These are phyloP conservation scores for Belonocnema kinseyi DNA, from an alignment of 1,140 invertebrate species.

Conservation along the genomic window DNA sequence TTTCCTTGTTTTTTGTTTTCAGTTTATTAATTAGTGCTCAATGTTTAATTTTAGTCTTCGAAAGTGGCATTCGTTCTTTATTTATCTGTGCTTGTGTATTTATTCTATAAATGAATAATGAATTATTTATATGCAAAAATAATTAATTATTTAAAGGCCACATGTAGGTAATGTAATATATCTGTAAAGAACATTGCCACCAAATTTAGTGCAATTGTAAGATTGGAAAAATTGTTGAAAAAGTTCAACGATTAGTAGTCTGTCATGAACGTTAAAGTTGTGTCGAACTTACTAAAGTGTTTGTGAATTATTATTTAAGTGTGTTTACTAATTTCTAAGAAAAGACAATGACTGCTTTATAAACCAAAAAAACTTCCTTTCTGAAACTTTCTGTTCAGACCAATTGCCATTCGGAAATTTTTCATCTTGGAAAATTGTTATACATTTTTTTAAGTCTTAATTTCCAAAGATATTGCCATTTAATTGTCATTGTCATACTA, in stretches of 20 bases:
- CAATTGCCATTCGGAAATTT: too few relatives aligned
- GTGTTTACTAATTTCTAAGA: slow-evolving; percentile 16
- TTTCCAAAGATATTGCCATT: not conserved
- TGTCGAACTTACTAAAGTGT: slow-evolving; percentile 27
- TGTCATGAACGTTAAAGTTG: slow-evolving; percentile 14
- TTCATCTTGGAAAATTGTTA: too few relatives aligned
- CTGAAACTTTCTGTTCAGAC: too few relatives aligned
- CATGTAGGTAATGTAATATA: slow-evolving; percentile 24
- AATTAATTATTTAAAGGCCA: slow-evolving; percentile 14
- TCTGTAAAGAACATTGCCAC: slow-evolving; percentile 34
- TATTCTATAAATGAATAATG: slow-evolving; percentile 33
- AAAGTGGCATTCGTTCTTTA: slow-evolving; percentile 24
- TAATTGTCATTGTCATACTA: slow-evolving; percentile 14
- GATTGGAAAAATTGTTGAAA: not conserved
- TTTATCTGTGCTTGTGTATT: slow-evolving; percentile 44
- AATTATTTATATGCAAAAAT: slow-evolving; percentile 13
- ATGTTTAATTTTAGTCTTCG: slow-evolving; percentile 28
- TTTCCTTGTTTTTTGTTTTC: slow-evolving; percentile 35
- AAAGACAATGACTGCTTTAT: slow-evolving; percentile 12
- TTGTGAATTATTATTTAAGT: slow-evolving; percentile 30
- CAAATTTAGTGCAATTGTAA: slow-evolving; percentile 44
- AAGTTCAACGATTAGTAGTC: slow-evolving; percentile 6
- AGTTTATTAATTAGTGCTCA: slow-evolving; percentile 48
- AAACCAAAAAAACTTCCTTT: not conserved
- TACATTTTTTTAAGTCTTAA: not conserved